phyloP scores from a whole-genome alignment of 2,113 vertebrate genomes.

The Pelecanoides urinatrix region DNA sequence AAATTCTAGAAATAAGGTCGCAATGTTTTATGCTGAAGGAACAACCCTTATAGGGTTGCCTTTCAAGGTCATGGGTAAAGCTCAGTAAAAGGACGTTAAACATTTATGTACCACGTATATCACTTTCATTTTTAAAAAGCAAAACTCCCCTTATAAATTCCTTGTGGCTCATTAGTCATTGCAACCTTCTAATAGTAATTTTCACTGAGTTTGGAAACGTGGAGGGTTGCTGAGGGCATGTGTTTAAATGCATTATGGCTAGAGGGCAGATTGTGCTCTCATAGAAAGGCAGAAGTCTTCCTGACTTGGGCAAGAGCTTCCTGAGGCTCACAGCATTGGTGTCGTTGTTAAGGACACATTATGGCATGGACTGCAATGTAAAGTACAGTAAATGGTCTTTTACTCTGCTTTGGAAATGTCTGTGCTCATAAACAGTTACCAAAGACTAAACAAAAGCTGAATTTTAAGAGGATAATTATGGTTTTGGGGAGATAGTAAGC shows the following conservation, averaged over 20 bases:
- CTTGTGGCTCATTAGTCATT: not conserved
- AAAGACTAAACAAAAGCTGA: not conserved
- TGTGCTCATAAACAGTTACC: not conserved
- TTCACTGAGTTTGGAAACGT: not conserved
- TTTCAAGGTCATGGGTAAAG: not conserved
- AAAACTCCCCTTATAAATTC: not conserved
- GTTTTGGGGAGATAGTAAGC: not conserved
- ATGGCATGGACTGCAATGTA: not conserved
- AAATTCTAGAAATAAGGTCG: not conserved
- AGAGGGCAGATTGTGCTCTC: not conserved
- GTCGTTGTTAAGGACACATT: not conserved
- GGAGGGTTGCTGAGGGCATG: not conserved
- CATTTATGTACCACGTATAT: not conserved
- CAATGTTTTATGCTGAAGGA: not conserved
- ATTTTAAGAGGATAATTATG: not conserved
- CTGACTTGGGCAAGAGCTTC: not conserved
- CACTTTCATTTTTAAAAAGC: not conserved
- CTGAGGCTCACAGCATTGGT: not conserved
- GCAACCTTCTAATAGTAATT: not conserved
- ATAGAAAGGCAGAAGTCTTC: not conserved
- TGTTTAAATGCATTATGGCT: not conserved
- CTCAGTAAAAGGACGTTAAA: not conserved
- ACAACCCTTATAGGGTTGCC: not conserved
- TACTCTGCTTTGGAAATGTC: not conserved
- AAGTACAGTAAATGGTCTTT: not conserved